Base-by-base conservation (phyloP, 1,140 invertebrate genomes). In the Saccostrea echinata region DNA sequence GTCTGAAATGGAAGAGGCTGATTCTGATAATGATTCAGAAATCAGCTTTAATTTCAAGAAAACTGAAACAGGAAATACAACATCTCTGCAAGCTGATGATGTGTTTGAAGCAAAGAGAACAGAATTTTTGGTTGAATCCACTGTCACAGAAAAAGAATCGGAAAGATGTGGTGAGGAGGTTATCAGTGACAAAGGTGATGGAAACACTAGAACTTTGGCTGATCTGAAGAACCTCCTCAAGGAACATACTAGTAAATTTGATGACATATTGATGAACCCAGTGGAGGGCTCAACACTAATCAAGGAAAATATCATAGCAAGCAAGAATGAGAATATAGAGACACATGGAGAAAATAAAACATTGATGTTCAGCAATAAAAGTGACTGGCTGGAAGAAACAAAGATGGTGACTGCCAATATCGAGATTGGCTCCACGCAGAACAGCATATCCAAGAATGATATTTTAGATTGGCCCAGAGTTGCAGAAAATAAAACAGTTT, bases 291-390 rank as follows among this genome's bases (percentile, higher is more conserved):
- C 18, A 11, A 33, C 24, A 76, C 13, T 33, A 35, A 30, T 3
- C 68, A 27, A 16, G 24, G 68, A 76, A 11, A 30, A 30, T 30
- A 27, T 76, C 13, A 16, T 16, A 1, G 24, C 68, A 27, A 76
- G 27, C 68, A 27, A 76, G 30, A 76, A 30, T 16, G 30, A 76
- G 68, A 30, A 30, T 76, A 18, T n/a, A 0, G 18, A 8, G 4
- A 61, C 6, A n/a, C 18, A 61, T 18, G 55, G n/a, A 4, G 55
- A 33, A 18, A 76, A 76, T 33, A 27, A 76, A 33, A 76, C 68
- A 30, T 27, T 76, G 27, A 76, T 33, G 68, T 76, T 76, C 68
- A 76, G 68, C 27, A 30, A 76, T 33, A 27, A 76, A 76, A 76
- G 68, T 76, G 68, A 16, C 12, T 30, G 24, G 68, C 27, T 76